Evolutionary conservation across 92 coral and sea anemone species (phyloP).

Genomic region (Siderastrea radians): DNA sequence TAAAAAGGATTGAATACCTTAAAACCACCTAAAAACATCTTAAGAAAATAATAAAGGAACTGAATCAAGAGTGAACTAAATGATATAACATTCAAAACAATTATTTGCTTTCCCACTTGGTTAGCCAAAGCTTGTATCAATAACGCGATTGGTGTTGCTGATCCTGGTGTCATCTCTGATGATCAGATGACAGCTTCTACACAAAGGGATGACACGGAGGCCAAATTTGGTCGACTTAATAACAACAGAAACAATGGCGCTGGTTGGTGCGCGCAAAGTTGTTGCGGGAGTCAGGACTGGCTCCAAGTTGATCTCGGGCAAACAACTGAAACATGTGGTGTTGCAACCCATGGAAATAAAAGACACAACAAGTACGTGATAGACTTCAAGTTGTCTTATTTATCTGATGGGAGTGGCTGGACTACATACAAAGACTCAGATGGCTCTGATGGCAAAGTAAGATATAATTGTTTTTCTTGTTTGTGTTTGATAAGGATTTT

Average conservation of each 20-base stretch:
- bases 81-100: no score
- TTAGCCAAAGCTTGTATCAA: not conserved
- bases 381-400: not conserved
- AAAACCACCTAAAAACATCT: no score
- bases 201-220: not conserved
- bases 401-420: conserved; percentile 1
- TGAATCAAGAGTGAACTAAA: no score
- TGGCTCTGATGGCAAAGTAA: no score
- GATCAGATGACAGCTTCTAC: conserved; percentile 2
- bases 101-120: no score
- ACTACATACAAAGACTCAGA: not conserved
- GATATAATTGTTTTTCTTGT: no score
- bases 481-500: no score
- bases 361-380: not conserved
- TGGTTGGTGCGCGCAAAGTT: not conserved
- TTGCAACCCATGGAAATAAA: conserved; percentile 2
- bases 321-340: not conserved
- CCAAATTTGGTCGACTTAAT: not conserved
- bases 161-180: not conserved
- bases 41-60: no score
- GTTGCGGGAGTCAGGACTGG: conserved; percentile 6
- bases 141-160: not conserved
- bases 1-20: no score
- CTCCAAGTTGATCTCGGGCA: not conserved
- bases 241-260: not conserved